Evolutionary conservation across 2,797 vertebrate genomes (phyloP).

Genomic region (Parauchenoglanis punctatus): DNA sequence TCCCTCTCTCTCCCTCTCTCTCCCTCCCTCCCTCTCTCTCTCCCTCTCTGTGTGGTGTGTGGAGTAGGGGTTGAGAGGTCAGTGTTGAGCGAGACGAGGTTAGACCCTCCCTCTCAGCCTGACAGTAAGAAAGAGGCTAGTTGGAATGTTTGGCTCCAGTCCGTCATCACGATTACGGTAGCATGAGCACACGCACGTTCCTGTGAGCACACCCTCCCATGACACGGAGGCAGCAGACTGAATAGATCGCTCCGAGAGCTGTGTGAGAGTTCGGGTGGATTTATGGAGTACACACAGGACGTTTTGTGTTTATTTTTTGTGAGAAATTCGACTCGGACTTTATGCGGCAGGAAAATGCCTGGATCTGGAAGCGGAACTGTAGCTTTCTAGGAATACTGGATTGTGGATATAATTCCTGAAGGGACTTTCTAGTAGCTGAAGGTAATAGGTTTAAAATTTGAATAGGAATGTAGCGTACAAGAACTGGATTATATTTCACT

Average conservation of each 20-base stretch:
- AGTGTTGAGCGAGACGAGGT: constrained; percentile 38
- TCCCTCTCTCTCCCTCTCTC: no score
- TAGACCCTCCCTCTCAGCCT: constrained; percentile 47
- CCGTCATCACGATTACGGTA: constrained; percentile 58
- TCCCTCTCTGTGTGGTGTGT: neutral
- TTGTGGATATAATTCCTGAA: neutral
- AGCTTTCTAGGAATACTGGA: constrained; percentile 9
- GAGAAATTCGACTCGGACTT: neutral
- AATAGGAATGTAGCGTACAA: neutral
- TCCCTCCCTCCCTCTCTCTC: neutral
- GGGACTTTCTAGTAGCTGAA: constrained; percentile 1
- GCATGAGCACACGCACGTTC: constrained; percentile 25
- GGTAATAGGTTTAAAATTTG: constrained; percentile 10
- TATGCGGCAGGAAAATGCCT: neutral
- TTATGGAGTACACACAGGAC: constrained; percentile 11
- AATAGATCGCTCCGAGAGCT: constrained; percentile 29
- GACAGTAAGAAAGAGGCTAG: constrained; percentile 71
- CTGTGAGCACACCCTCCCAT: constrained; percentile 20
- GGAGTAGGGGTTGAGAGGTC: constrained; percentile 57
- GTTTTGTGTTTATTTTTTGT: neutral
- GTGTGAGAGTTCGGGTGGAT: neutral
- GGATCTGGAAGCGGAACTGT: neutral
- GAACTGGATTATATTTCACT: neutral
- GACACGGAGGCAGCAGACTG: constrained; percentile 30
- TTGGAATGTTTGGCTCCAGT: constrained; percentile 59